Evolutionary conservation across 2,888 invertebrate genomes (phyloP).

Genomic region (Drosophila bunnanda): DNA sequence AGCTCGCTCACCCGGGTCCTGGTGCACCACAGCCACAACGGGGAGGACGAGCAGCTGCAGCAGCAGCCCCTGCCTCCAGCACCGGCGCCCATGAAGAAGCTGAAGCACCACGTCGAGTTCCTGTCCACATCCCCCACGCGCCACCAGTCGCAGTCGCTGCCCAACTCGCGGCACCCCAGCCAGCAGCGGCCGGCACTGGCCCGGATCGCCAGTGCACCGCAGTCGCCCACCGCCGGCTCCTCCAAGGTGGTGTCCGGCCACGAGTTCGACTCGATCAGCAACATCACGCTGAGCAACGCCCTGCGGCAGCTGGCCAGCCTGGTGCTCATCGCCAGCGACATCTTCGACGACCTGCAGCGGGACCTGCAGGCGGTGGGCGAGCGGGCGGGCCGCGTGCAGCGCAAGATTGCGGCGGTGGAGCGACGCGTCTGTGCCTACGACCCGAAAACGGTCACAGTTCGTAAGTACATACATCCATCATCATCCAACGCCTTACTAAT

Average conservation of each 20-base stretch:
- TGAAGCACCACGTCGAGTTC: slow-evolving; percentile 82
- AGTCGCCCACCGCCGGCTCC: slow-evolving; percentile 72
- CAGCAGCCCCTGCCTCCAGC: slow-evolving; percentile 60
- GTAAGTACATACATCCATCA: slow-evolving; percentile 89
- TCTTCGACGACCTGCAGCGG: slow-evolving; percentile 92
- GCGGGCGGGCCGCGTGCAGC: slow-evolving; percentile 89
- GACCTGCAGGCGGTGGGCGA: slow-evolving; percentile 91
- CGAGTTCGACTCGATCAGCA: slow-evolving; percentile 94
- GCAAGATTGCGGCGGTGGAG: slow-evolving; percentile 89
- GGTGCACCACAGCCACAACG: slow-evolving; percentile 60
- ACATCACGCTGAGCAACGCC: slow-evolving; percentile 93
- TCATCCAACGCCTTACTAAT: background rate
- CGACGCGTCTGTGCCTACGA: slow-evolving; percentile 90
- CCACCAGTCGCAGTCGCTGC: slow-evolving; percentile 63
- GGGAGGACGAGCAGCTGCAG: slow-evolving; percentile 63
- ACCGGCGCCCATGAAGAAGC: slow-evolving; percentile 79
- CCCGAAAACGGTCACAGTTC: slow-evolving; percentile 96
- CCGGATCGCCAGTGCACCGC: slow-evolving; percentile 67
- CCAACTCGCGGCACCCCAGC: slow-evolving; percentile 68
- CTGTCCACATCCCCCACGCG: slow-evolving; percentile 70
- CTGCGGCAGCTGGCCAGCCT: slow-evolving; percentile 94
- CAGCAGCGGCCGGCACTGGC: slow-evolving; percentile 56
- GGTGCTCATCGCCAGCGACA: slow-evolving; percentile 92
- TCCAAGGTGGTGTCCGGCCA: slow-evolving; percentile 86
- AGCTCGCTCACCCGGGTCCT: slow-evolving; percentile 52